Evolutionary conservation across 2,113 vertebrate genomes (phyloP), one percentile per base, ranked within the genome.

Genomic region (Nibea coibor): DNA sequence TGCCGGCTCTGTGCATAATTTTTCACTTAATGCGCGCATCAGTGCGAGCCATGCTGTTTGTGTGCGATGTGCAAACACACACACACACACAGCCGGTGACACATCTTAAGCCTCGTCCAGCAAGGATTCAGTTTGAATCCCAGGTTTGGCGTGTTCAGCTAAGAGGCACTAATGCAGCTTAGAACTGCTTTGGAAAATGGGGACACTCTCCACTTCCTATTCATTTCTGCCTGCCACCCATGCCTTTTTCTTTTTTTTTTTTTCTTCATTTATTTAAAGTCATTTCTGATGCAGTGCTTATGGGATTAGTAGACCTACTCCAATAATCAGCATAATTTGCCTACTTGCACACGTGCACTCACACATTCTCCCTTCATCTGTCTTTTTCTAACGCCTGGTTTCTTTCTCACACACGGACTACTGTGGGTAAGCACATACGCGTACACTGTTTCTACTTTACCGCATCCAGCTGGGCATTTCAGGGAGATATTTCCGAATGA

Each of bases 141-240:
- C 72, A 82, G 85, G 89, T 90, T 92, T 93, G 88, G 85, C 83
- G 74, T 90, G 87, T 91, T 93, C 88, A 89, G 90, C 89, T 91
- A 78, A 90, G 93, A 93, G 77, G 82, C 84, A 88, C 87, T 93
- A 93, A 93, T 91, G 87, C 92, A 87, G 81, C 91, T 92, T 91
- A 91, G 88, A 86, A 87, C 82, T 92, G 87, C 91, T 92, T 91
- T 88, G 75, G 83, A 90, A 91, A 92, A 92, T 82, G 75, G 84
- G 93, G 84, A 82, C 86, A 87, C 85, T 81, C 83, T 85, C 57
- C 22, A 48, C 78, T 84, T 87, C 58, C 67, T 70, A 68, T 90
- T 82, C 81, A 66, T 19, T 79, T 61, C 76, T 83, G 72, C 72
- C 74, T 83, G 76, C 78, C 88, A 87, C 80, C 83, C 78, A 53